Evolutionary conservation across 2,888 invertebrate species (phyloP).

Genomic region (Cephus pulcher): DNA sequence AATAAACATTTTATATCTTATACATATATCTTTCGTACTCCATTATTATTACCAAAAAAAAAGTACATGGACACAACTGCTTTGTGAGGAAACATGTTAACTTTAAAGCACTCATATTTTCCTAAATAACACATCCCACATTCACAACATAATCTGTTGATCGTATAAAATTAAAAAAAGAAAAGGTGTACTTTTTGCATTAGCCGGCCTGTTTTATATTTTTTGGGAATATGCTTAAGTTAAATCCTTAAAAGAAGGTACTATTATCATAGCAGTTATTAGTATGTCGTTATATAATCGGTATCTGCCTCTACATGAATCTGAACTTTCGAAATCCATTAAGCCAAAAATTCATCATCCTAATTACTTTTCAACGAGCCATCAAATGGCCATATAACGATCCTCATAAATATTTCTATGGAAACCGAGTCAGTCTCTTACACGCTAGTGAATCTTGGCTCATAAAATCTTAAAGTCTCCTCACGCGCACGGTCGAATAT

Average conservation of each 20-base stretch:
- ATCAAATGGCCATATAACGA: slow-evolving; percentile 14
- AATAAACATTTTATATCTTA: background rate
- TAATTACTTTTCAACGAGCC: slow-evolving; percentile 17
- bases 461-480: background rate
- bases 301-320: background rate
- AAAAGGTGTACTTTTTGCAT: background rate
- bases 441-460: slow-evolving; percentile 6
- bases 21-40: background rate
- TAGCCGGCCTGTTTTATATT: background rate
- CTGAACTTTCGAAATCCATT: background rate
- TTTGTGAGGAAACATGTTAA: background rate
- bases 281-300: background rate
- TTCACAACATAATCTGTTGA: too few species aligned
- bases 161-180: too few species aligned
- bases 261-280: background rate
- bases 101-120: background rate
- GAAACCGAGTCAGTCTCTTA: slow-evolving; percentile 3
- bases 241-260: background rate
- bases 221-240: background rate
- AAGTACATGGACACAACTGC: background rate
- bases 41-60: background rate
- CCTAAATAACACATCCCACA: background rate
- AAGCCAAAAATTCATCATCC: background rate
- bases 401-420: slow-evolving; percentile 20
- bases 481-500: background rate